Evolutionary conservation across 1,140 invertebrate species (phyloP).

Genomic region (Drosophila triauraria): DNA sequence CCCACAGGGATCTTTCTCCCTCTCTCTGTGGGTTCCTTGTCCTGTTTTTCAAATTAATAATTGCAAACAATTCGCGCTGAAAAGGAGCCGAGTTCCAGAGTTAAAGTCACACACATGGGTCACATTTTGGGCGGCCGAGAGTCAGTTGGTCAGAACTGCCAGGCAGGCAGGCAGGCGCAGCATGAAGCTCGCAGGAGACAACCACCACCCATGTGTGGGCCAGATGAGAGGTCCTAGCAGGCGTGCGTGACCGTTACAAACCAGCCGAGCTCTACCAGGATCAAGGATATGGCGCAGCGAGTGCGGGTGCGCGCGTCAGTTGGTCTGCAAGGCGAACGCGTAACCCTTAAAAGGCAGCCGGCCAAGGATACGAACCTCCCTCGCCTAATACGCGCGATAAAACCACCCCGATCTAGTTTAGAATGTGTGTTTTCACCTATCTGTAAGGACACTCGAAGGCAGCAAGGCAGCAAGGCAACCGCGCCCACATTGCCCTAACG

Average conservation of each 20-base stretch:
- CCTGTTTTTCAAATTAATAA: constrained; percentile 76
- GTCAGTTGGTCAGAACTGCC: constrained; percentile 70
- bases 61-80: constrained; percentile 73
- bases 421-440: constrained; percentile 43
- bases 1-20: constrained; percentile 13
- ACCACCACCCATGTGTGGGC: constrained; percentile 55
- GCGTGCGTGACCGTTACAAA: constrained; percentile 78
- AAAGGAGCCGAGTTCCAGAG: constrained; percentile 15
- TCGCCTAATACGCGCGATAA: constrained; percentile 15
- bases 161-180: constrained; percentile 37
- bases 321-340: constrained; percentile 59
- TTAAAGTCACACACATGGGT: constrained; percentile 59
- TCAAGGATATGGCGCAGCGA: constrained; percentile 7
- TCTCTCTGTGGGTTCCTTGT: constrained; percentile 22
- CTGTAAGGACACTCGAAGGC: constrained; percentile 9
- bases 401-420: constrained; percentile 71
- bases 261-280: constrained; percentile 8
- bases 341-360: constrained; percentile 74
- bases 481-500: constrained; percentile 63
- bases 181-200: constrained; percentile 57
- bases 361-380: constrained; percentile 28
- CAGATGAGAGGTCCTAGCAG: constrained; percentile 62
- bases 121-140: constrained; percentile 50
- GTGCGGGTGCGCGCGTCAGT: constrained; percentile 67
- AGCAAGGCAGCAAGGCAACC: constrained; percentile 3